Evolutionary conservation across 2,888 invertebrate species (phyloP).

Genomic region (Dicyrtomina minuta): DNA sequence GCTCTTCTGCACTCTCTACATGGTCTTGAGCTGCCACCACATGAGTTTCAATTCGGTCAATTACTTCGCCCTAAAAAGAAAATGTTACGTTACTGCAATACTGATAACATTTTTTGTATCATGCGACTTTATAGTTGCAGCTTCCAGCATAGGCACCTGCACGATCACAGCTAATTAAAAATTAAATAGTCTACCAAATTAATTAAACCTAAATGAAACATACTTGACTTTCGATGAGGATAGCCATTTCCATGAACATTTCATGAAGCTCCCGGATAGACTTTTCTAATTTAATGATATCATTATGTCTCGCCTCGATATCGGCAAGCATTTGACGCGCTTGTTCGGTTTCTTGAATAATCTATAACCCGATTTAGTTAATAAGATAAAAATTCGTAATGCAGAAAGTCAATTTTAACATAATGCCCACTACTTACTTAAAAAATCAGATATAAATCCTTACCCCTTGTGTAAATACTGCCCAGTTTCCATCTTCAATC

Average conservation of each 20-base stretch:
- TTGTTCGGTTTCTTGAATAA: slow-evolving; percentile 41
- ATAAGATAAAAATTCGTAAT: neutral
- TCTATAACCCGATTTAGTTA: too few relatives aligned
- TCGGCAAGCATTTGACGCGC: slow-evolving; percentile 67
- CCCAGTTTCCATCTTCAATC: slow-evolving; percentile 41
- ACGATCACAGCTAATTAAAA: too few relatives aligned
- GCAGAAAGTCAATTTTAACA: slow-evolving; percentile 1
- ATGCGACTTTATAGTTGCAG: too few relatives aligned
- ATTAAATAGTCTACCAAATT: too few relatives aligned
- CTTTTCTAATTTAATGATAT: slow-evolving; percentile 77
- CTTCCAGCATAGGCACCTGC: too few relatives aligned
- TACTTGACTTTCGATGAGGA: slow-evolving; percentile 75
- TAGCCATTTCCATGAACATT: slow-evolving; percentile 80
- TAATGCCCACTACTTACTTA: too few relatives aligned
- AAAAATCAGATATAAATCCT: too few relatives aligned
- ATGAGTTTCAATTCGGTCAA: slow-evolving; percentile 65
- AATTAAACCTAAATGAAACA: too few relatives aligned
- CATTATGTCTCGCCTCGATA: slow-evolving; percentile 77
- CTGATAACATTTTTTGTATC: too few relatives aligned
- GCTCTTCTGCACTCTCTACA: slow-evolving; percentile 62
- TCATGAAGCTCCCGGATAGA: slow-evolving; percentile 75
- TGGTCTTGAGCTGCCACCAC: slow-evolving; percentile 63
- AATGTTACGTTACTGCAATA: too few relatives aligned
- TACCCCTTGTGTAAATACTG: slow-evolving; percentile 42
- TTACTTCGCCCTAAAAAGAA: slow-evolving; percentile 65